These are phyloP conservation scores for Nasonovia ribisnigri DNA, from an alignment of 2,888 invertebrate genomes.

Conservation along the genomic window DNA sequence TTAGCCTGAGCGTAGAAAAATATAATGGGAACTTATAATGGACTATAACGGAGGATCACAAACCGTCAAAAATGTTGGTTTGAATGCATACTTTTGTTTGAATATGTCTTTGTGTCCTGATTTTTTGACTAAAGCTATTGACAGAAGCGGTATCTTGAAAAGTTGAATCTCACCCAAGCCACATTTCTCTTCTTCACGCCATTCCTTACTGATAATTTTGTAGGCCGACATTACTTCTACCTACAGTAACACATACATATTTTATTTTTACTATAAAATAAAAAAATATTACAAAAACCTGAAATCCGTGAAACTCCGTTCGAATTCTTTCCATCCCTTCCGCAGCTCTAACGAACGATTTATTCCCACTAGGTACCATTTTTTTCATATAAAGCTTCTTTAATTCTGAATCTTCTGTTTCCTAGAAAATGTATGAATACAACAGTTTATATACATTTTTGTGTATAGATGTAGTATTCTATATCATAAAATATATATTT, in stretches of 20 bases:
- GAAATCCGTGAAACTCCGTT: slow-evolving; percentile 75
- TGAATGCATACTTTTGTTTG: slow-evolving; percentile 67
- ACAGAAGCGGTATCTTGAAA: slow-evolving; percentile 74
- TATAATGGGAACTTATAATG: neutral
- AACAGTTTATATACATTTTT: neutral
- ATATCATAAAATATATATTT: neutral
- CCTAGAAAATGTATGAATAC: slow-evolving; percentile 72
- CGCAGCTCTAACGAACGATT: slow-evolving; percentile 74
- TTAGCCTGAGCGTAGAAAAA: neutral
- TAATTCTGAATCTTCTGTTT: slow-evolving; percentile 76
- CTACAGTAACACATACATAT: neutral
- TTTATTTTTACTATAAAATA: neutral
- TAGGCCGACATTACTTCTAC: slow-evolving; percentile 72
- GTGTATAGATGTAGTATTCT: neutral
- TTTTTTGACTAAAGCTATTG: slow-evolving; percentile 73
- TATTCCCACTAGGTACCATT: slow-evolving; percentile 75
- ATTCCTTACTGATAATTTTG: slow-evolving; percentile 78
- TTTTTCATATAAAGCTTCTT: slow-evolving; percentile 77
- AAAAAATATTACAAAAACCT: slow-evolving; percentile 69
- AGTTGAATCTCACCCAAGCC: slow-evolving; percentile 78
- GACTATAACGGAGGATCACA: neutral
- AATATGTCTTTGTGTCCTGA: slow-evolving; percentile 75
- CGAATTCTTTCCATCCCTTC: slow-evolving; percentile 75
- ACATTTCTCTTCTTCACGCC: slow-evolving; percentile 79
- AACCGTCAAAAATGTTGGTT: neutral